A percentile compares a stretch with the other conserved stretches of the same genome.
Evolutionary conservation across 2,113 vertebrate genomes (phyloP).

Genomic region (Peromyscus maniculatus): DNA sequence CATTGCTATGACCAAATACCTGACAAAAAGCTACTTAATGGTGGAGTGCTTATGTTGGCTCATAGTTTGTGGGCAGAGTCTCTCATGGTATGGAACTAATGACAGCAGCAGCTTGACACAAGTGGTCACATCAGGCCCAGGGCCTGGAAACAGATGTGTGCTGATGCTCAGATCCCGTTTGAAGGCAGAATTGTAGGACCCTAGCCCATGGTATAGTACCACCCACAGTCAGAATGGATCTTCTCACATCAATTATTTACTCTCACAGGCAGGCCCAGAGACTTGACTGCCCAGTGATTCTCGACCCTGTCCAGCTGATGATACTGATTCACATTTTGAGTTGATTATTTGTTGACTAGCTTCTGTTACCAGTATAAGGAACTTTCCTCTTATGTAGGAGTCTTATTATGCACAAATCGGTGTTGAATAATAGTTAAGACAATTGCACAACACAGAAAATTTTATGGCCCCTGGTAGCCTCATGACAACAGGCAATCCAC

Average conservation of each 20-base stretch:
- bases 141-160: background rate
- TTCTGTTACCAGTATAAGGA: background rate
- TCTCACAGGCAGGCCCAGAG: background rate
- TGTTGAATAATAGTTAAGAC: background rate
- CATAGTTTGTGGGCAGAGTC: background rate
- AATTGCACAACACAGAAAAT: background rate
- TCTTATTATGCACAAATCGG: background rate
- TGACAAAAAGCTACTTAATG: background rate
- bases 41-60: background rate
- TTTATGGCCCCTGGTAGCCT: background rate
- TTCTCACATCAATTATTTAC: background rate
- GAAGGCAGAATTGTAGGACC: too few relatives aligned
- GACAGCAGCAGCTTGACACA: background rate
- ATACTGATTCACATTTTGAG: background rate
- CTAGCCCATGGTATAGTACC: background rate
- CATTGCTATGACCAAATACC: background rate
- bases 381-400: background rate
- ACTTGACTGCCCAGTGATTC: background rate
- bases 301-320: background rate
- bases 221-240: background rate
- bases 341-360: background rate
- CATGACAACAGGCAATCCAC: background rate
- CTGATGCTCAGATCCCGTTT: background rate
- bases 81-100: background rate
- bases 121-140: background rate